phyloP scores from a whole-genome alignment of 2,888 invertebrate species.

The Linhomoeus sp. region DNA sequence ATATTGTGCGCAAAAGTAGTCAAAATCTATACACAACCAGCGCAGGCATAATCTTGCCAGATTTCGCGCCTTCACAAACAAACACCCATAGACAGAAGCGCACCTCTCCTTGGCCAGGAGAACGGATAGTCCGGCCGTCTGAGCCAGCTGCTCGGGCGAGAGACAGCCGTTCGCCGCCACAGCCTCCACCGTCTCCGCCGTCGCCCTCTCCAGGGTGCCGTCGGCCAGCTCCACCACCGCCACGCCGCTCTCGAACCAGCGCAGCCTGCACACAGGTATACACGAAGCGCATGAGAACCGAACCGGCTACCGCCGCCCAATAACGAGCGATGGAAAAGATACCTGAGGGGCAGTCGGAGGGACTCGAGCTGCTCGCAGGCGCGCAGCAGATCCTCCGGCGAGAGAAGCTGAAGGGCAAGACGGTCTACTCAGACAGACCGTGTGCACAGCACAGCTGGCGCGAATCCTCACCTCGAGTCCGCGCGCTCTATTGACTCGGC shows the following conservation, averaged over 20 bases:
- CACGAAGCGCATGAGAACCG: not conserved
- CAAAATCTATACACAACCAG: too few species aligned
- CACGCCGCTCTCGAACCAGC: conserved; percentile 80
- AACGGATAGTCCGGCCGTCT: conserved; percentile 58
- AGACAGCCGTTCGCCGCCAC: conserved; percentile 42
- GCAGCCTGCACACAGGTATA: conserved; percentile 40
- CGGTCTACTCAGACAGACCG: too few species aligned
- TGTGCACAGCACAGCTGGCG: not conserved
- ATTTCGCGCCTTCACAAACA: too few species aligned
- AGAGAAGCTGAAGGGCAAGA: conserved; percentile 43
- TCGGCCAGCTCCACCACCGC: conserved; percentile 67
- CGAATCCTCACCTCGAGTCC: conserved; percentile 48
- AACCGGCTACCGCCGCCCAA: not conserved
- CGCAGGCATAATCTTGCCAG: too few species aligned
- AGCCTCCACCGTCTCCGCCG: conserved; percentile 27
- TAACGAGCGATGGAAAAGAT: conserved; percentile 2
- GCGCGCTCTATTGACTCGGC: conserved; percentile 82
- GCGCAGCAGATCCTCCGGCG: conserved; percentile 83
- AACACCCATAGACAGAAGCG: conserved; percentile 1
- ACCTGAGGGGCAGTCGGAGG: conserved; percentile 31
- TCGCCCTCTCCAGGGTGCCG: conserved; percentile 33
- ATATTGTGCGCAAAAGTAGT: too few species aligned
- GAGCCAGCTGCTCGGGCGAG: conserved; percentile 68
- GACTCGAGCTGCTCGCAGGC: conserved; percentile 45
- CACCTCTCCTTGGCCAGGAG: conserved; percentile 63